Base-by-base conservation (phyloP, 2,113 vertebrate genomes). In the Neoarius graeffei region DNA sequence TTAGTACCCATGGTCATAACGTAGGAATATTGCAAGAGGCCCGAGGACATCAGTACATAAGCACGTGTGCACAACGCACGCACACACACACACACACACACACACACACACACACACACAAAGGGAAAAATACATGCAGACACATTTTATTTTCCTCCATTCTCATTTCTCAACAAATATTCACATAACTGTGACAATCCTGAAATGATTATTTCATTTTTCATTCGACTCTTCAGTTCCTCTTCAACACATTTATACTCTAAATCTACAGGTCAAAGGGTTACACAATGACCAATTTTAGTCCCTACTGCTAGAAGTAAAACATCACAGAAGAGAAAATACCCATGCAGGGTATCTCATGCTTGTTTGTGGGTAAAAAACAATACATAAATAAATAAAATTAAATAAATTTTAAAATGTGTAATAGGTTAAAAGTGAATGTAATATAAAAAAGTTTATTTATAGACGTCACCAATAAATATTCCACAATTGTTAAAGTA, bases 1-100 rank as follows among this genome's bases (percentile, higher is more conserved):
- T 95, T 94, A 94, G 92, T 94, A 92, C 92, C 88, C 77, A 76
- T 89, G 83, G 91, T 92, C 89, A 92, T 94, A 94, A 94, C 93
- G 93, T 94, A 91, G 88, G 87, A 84, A 93, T 93, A 91, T 90
- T 95, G 94, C 90, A 81, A 84, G 90, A 91, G 92, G 90, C 91
- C 92, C 91, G 88, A 87, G 81, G 91, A 92, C 92, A 93, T 93
- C 93, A 81, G 91, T 91, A 88, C 85, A 86, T 67, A 89, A 30
- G 71, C 23, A 25, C 42, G 30, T 13, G 57, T 2, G 4, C 48
- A 30, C 69, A 56, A 73, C 56, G 64, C 27, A 57, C n/a, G n/a
- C n/a, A n/a, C n/a, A n/a, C n/a, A n/a, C n/a, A n/a, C n/a, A n/a
- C 48, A 67, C 23, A 19, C 10, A 27, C 27, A 83, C 11, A 52